Conservation (phyloP, 2,797 vertebrate genomes). For the Enteromius radiatus region DNA sequence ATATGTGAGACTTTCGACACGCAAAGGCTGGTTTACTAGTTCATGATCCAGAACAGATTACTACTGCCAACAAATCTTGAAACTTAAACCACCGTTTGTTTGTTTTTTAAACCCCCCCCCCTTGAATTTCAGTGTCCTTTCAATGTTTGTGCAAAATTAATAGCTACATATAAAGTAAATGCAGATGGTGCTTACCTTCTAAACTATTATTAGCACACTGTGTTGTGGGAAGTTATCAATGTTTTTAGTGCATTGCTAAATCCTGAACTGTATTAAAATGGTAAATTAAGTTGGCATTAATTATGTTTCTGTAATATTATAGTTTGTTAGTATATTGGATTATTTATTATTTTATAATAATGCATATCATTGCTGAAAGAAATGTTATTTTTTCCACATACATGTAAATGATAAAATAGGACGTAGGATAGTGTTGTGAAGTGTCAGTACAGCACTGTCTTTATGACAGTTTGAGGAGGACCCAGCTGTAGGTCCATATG, state of each 20-base stretch:
- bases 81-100: neutral
- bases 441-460: neutral
- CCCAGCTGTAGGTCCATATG: slow-evolving; percentile 29
- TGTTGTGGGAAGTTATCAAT: neutral
- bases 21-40: neutral
- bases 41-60: slow-evolving; percentile 12
- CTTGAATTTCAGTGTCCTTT: neutral
- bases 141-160: neutral
- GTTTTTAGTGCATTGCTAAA: neutral
- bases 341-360: neutral
- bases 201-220: neutral
- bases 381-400: neutral
- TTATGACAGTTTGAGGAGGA: neutral
- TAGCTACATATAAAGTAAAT: neutral
- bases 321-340: neutral
- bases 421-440: neutral
- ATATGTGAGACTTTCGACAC: neutral
- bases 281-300: neutral
- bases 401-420: neutral
- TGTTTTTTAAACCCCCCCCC: too few relatives aligned
- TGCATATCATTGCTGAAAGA: neutral
- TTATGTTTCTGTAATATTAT: neutral
- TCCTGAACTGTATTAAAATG: neutral
- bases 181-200: neutral
- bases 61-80: slow-evolving; percentile 3